Base-by-base conservation (phyloP, 1,140 invertebrate genomes). In the Matsumurasca onukii region DNA sequence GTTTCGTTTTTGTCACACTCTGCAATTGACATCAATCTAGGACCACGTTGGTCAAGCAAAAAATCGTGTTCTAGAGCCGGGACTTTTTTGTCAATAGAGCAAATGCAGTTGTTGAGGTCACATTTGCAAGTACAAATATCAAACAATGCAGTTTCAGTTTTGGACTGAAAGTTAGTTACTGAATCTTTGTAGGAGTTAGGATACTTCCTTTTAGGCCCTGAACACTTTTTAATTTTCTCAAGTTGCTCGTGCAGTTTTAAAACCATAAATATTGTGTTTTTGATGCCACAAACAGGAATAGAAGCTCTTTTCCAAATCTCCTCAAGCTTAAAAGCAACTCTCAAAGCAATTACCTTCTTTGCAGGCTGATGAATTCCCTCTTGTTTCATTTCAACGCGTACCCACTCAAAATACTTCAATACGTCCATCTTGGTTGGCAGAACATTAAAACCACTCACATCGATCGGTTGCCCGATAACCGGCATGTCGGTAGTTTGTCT, bases 111-210 rank as follows among this genome's bases (percentile, higher is more conserved):
- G 15, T 20, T 24, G 15, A 55, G 24, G 24, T 55, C 51, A 55
- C 51, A 55, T 55, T 55, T 55, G 20, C 51, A 55, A 24, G 51
- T n/a, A 55, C 51, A 55, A 55, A 55, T 55, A 55, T 55, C 24
- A 20, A 55, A 55, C 51, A 55, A 24, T n/a, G 9, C 24, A 55
- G 12, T 55, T 55, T n/a, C 15, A 55, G 24, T 55, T 15, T 55
- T 24, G 12, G 51, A 55, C 24, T 55, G 15, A 55, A 55, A 55
- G 51, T 20, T 55, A n/a, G 15, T 24, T n/a, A 55, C 51, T 12
- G 51, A 55, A 5, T 9, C 24, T 55, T 55, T 55, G 51, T n/a
- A 55, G 24, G 15, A 24, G 9, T 55, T 55, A n/a, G 5, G 15
- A 55, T 55, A 9, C 24, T 55, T 55, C 24, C 15, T 55, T 15